Base-by-base conservation (phyloP, 2,888 invertebrate species). In the Gisinianus flammeolus region DNA sequence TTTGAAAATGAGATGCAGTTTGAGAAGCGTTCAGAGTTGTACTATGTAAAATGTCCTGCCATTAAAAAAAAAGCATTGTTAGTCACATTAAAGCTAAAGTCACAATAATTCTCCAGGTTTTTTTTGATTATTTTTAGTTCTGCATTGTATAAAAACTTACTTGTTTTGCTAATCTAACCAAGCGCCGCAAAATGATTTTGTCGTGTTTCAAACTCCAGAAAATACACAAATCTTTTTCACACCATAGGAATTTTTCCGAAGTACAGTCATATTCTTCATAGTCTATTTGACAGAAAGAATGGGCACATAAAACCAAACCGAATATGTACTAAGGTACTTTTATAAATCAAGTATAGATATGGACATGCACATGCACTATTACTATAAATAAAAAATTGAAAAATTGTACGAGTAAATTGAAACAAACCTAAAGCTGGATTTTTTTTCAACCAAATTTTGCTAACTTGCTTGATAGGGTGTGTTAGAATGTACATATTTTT, bases 401-500 rank as follows among this genome's bases (percentile, higher is more conserved):
- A 44, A 44, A 44, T 10, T 6, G 6, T 6, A 44, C 44, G 44
- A 44, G 6, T 44, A 10, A 44, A 6, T 10, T 10, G 8, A 58
- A 16, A 52, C 54, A 52, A 69, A 83, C 82, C 82, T 74, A 77
- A 44, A 28, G 79, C 77, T 35, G 79, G 79, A 58, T 54, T 70
- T 28, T 58, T 72, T 66, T 79, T 83, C 6, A 80, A 52, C 75
- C 81, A 80, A 31, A 84, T 76, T 78, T 79, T 80, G 62, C 84
- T 84, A 58, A 83, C 82, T 82, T 84, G 84, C 58, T 84, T 84
- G 22, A 83, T 80, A 3, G 84, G 84, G 76, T 84, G 80, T 5
- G 84, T 82, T 8, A 84, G 67, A n/a, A 83, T 76, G 35, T 83
- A 84, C 4, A 84, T 67, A 56, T 71, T 78, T 31, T 76, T 78